Conservation (phyloP, 1,140 invertebrate genomes). For the Halotydeus destructor region DNA sequence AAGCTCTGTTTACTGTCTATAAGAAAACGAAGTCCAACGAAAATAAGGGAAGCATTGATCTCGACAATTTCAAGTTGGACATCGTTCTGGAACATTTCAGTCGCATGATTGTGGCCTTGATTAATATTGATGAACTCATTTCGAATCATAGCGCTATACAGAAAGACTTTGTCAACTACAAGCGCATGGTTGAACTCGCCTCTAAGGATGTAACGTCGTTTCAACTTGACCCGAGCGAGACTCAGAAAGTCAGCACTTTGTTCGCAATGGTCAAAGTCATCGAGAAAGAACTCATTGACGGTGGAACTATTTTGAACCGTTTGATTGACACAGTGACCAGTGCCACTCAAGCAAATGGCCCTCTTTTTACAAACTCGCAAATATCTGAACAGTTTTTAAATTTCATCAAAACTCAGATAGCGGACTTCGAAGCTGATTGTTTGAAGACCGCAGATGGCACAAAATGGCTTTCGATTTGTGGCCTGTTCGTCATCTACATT, state of each 20-base stretch:
- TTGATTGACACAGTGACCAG: conserved; percentile 29
- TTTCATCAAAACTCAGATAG: conserved; percentile 41
- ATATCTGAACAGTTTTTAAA: conserved; percentile 41
- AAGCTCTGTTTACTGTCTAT: conserved; percentile 28
- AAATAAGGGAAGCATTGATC: neutral
- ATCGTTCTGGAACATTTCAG: conserved; percentile 38
- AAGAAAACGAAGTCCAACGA: neutral
- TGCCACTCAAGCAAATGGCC: conserved; percentile 37
- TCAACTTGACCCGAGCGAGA: conserved; percentile 2
- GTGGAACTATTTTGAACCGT: conserved; percentile 6
- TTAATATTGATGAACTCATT: conserved; percentile 48
- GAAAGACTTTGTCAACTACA: conserved; percentile 23
- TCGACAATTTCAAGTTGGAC: conserved; percentile 21
- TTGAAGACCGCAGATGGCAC: conserved; percentile 23
- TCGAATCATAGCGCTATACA: conserved; percentile 35
- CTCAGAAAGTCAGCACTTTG: conserved; percentile 4
- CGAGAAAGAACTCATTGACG: conserved; percentile 11
- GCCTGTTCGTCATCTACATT: conserved; percentile 43
- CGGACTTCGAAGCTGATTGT: conserved; percentile 34
- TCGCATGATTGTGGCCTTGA: conserved; percentile 40
- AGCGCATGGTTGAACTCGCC: conserved; percentile 7
- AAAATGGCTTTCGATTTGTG: conserved; percentile 46
- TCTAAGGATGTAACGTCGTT: conserved; percentile 1
- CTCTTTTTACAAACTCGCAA: conserved; percentile 37
- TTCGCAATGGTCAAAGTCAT: conserved; percentile 5